These are phyloP conservation scores for Neolamprologus brichardi DNA, from an alignment of 2,113 vertebrate species.

Conservation along the genomic window DNA sequence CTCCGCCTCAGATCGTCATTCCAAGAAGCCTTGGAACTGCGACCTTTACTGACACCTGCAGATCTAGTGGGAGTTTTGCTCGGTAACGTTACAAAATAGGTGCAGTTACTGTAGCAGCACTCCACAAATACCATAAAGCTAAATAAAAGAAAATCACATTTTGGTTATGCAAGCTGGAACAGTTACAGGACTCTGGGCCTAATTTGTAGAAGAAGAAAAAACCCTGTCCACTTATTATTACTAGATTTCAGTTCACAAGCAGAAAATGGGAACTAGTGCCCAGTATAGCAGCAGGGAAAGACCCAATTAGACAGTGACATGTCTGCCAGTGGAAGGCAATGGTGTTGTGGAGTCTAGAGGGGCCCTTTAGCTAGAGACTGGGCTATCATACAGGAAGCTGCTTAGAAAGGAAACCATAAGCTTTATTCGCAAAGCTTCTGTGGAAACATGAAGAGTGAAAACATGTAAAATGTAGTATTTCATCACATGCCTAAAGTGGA, in stretches of 20 bases:
- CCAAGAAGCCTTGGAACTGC: background rate
- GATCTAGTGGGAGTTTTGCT: background rate
- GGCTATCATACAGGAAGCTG: background rate
- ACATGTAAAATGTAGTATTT: background rate
- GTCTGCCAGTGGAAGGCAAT: conserved; percentile 4
- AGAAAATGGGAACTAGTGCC: background rate
- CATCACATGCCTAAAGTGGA: background rate
- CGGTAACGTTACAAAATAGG: background rate
- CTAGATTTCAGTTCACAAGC: background rate
- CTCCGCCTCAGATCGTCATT: background rate
- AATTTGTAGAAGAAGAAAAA: background rate
- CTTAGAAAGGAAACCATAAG: background rate
- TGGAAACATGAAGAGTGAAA: background rate
- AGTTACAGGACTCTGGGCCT: background rate
- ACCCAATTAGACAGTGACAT: conserved; percentile 14
- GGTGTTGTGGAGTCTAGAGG: background rate
- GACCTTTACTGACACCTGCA: background rate
- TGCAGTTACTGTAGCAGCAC: background rate
- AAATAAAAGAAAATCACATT: background rate
- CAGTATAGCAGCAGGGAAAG: background rate
- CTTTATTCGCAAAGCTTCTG: background rate
- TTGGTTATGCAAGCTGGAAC: background rate
- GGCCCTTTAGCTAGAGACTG: background rate
- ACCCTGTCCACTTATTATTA: background rate
- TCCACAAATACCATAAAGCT: background rate